A percentile compares a stretch with the other conserved stretches of the same genome.
These are phyloP conservation scores for Mustelus asterias DNA, from an alignment of 2,113 vertebrate species.

Conservation along the genomic window DNA sequence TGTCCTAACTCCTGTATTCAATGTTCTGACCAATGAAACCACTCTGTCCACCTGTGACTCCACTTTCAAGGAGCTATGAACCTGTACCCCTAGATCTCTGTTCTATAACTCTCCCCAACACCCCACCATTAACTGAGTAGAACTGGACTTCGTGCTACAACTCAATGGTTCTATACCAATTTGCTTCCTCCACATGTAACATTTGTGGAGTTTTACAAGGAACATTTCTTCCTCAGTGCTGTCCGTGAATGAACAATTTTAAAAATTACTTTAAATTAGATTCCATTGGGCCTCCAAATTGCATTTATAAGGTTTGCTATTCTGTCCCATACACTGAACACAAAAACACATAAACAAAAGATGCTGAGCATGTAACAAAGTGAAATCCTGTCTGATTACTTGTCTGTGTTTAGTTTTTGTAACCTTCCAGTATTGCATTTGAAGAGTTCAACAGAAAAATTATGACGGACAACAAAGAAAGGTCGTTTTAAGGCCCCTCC, in stretches of 20 bases:
- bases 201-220: neutral
- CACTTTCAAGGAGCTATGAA: no score
- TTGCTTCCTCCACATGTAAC: neutral
- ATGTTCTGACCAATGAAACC: no score
- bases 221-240: neutral
- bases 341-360: neutral
- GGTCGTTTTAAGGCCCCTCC: neutral
- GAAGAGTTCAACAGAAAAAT: slow-evolving; percentile 14
- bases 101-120: no score
- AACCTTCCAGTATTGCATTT: neutral
- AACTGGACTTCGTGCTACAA: neutral
- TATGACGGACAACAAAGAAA: neutral
- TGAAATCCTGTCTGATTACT: neutral
- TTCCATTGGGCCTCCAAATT: neutral
- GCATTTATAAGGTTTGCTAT: neutral
- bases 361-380: neutral
- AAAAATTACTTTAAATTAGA: neutral
- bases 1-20: no score
- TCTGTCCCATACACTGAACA: neutral
- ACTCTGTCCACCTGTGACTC: no score
- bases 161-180: neutral
- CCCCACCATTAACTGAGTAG: no score
- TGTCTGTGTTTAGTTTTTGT: neutral
- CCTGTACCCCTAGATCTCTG: no score
- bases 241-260: neutral